phyloP scores from a whole-genome alignment of 2,797 vertebrate genomes.

The Danio jaintianensis region DNA sequence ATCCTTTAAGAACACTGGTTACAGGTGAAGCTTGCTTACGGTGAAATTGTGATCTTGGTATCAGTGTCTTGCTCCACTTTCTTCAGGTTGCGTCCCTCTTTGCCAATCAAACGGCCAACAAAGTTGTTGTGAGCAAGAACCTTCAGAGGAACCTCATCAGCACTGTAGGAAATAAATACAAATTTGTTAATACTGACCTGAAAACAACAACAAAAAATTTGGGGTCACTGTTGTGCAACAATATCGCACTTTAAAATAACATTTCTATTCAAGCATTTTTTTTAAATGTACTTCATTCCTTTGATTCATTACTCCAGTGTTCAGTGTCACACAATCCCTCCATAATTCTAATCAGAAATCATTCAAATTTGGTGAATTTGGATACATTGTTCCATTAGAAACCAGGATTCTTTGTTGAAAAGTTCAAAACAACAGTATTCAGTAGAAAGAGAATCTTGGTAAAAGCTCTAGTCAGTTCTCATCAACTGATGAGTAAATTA shows the following conservation, averaged over 20 bases:
- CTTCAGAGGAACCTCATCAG: constrained; percentile 93
- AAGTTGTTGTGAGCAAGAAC: constrained; percentile 97
- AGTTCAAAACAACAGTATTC: neutral
- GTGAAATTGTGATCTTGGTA: constrained; percentile 97
- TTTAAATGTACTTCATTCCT: too few relatives aligned
- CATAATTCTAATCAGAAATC: too few relatives aligned
- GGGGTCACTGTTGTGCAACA: neutral
- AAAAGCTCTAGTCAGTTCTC: neutral
- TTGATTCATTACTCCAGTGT: too few relatives aligned
- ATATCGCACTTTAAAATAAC: too few relatives aligned
- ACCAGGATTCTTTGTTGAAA: neutral
- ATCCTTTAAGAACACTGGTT: neutral
- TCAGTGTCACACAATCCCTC: too few relatives aligned
- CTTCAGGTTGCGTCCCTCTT: constrained; percentile 94
- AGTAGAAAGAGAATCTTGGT: neutral
- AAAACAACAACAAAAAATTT: neutral
- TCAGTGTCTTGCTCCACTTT: constrained; percentile 96
- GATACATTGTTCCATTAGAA: neutral
- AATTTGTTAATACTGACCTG: neutral
- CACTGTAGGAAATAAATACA: constrained; percentile 64
- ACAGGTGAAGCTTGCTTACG: constrained; percentile 77
- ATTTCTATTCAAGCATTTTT: too few relatives aligned
- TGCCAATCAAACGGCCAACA: constrained; percentile 93
- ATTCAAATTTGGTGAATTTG: neutral
- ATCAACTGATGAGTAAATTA: neutral